These are phyloP conservation scores for Prunella fulvescens DNA, from an alignment of 2,113 vertebrate species.

Conservation along the genomic window DNA sequence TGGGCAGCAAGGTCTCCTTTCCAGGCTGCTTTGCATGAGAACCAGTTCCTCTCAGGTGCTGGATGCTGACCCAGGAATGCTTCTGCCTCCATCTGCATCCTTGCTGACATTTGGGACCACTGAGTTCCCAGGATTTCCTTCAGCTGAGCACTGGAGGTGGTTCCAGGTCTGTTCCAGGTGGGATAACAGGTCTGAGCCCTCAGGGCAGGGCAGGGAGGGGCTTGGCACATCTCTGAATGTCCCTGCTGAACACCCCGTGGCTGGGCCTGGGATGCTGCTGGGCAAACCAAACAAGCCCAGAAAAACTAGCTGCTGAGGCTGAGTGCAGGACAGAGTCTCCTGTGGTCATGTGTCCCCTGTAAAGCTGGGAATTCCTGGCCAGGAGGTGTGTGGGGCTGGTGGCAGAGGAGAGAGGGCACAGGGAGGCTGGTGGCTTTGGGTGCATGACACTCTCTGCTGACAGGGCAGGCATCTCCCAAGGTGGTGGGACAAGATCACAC, in stretches of 20 bases:
- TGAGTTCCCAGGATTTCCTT: not conserved
- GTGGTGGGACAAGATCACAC: not conserved
- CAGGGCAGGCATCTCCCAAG: not conserved
- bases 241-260: not conserved
- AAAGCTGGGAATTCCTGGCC: not conserved
- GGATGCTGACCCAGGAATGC: not conserved
- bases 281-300: not conserved
- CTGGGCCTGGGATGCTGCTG: not conserved
- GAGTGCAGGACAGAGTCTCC: not conserved
- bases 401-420: rapidly evolving
- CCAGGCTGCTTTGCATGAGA: not conserved
- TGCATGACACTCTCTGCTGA: too few relatives aligned
- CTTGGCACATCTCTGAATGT: not conserved
- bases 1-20: not conserved
- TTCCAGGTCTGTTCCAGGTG: not conserved
- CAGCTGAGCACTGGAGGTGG: not conserved
- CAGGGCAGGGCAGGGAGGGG: not conserved
- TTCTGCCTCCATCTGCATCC: not conserved
- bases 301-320: not conserved
- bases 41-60: not conserved
- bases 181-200: not conserved
- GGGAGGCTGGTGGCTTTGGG: not conserved
- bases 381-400: not conserved
- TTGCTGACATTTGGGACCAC: rapidly evolving
- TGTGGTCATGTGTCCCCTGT: rapidly evolving